Conservation (phyloP, 2,113 vertebrate species). For the Chaetodon auriga region DNA sequence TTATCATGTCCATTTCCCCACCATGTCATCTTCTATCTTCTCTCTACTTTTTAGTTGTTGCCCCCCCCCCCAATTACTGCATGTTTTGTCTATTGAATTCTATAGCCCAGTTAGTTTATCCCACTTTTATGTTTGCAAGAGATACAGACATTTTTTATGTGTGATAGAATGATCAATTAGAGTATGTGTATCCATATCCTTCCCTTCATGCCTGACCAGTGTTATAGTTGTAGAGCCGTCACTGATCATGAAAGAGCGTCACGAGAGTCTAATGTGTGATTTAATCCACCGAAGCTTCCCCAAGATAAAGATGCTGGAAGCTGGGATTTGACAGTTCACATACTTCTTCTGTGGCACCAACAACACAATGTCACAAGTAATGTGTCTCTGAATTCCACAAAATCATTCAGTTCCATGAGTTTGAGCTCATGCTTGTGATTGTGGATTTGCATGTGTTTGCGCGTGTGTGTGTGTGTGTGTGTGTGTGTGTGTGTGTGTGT, state of each 20-base stretch:
- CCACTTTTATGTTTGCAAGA: neutral
- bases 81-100: neutral
- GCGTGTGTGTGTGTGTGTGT: neutral
- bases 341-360: neutral
- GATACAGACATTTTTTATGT: neutral
- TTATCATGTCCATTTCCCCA: conserved; percentile 31
- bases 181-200: neutral
- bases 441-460: neutral
- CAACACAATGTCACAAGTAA: conserved; percentile 5
- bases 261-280: conserved; percentile 32
- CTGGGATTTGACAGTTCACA: conserved; percentile 7
- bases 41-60: neutral
- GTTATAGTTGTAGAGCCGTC: neutral
- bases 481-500: neutral
- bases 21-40: neutral
- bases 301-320: conserved; percentile 37
- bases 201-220: neutral
- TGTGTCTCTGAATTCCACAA: conserved; percentile 6
- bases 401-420: conserved; percentile 2
- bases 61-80: too few species aligned
- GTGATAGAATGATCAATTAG: too few species aligned
- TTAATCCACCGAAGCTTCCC: conserved; percentile 8
- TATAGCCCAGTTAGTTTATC: neutral
- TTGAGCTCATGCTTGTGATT: conserved; percentile 16
- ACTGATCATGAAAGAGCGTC: neutral